A percentile compares a stretch with the other conserved stretches of the same genome.
Conservation (phyloP, 2,113 vertebrate genomes). For the Dipodomys spectabilis region DNA sequence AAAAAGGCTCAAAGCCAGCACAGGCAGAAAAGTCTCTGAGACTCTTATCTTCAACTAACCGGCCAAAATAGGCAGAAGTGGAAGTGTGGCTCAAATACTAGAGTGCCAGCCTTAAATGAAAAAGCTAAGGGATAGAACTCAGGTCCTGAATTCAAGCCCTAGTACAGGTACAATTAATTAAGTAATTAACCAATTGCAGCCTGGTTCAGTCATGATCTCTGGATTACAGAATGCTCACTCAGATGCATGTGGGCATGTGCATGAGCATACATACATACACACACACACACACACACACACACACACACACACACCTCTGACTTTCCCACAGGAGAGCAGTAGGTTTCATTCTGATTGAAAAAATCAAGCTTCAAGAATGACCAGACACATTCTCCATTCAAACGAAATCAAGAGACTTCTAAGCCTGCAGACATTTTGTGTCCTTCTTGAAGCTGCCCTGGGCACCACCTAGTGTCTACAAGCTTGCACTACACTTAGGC, state of each 20-base stretch:
- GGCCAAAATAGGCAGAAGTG: no score
- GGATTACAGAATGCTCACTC: neutral
- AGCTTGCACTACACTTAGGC: neutral
- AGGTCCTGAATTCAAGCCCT: no score
- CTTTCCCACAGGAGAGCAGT: neutral
- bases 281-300: neutral
- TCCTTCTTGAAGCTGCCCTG: neutral
- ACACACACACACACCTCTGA: neutral
- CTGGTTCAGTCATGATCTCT: neutral
- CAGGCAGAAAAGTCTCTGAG: no score
- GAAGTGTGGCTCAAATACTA: no score
- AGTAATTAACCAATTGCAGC: neutral
- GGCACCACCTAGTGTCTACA: conserved; percentile 49
- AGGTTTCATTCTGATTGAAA: conserved; percentile 12
- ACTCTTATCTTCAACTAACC: no score
- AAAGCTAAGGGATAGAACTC: no score
- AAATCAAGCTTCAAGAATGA: conserved; percentile 45
- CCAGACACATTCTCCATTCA: conserved; percentile 10
- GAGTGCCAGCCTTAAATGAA: no score
- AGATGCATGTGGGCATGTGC: neutral
- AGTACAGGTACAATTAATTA: no score
- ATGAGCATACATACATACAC: no score
- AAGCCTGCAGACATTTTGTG: conserved; percentile 16
- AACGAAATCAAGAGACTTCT: neutral
- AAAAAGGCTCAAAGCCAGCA: no score